phyloP scores from a whole-genome alignment of 2,797 vertebrate species.

The Sitta carolinensis region DNA sequence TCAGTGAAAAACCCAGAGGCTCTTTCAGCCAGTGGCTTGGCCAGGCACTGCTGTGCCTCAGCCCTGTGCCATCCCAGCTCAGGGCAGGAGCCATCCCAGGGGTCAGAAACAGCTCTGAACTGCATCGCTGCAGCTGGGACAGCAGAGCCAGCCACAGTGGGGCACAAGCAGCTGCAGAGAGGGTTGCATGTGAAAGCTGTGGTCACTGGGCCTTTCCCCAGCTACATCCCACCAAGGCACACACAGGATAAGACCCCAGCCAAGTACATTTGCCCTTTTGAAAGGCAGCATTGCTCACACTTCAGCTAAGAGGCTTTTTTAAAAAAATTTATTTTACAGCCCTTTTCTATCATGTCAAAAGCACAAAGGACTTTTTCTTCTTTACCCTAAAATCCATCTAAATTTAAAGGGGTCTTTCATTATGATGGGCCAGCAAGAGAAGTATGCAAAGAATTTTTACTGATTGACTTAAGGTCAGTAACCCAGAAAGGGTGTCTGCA shows the following conservation, averaged over 20 bases:
- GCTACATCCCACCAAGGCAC: rapidly evolving
- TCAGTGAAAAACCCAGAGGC: neutral
- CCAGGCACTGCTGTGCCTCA: neutral
- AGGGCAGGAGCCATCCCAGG: neutral
- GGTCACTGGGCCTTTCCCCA: neutral
- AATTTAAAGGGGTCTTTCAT: constrained; percentile 47
- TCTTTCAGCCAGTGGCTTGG: neutral
- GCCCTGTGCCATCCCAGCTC: rapidly evolving
- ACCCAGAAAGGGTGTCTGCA: neutral
- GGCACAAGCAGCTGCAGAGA: neutral
- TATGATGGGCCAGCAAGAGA: neutral
- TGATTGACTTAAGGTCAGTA: constrained; percentile 25
- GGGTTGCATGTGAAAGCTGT: neutral
- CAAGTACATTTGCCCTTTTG: neutral
- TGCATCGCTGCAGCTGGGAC: neutral
- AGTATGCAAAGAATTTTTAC: constrained; percentile 56
- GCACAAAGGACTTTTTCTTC: constrained; percentile 51
- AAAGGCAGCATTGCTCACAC: neutral
- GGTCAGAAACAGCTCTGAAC: rapidly evolving
- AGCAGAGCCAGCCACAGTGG: neutral
- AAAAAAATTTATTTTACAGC: neutral
- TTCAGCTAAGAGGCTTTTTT: neutral
- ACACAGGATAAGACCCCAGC: rapidly evolving
- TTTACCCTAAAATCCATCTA: constrained; percentile 9
- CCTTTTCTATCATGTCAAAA: neutral